phyloP scores from a whole-genome alignment of 53 echinoderm and acorn worm genomes.

The Paracentrotus lividus region DNA sequence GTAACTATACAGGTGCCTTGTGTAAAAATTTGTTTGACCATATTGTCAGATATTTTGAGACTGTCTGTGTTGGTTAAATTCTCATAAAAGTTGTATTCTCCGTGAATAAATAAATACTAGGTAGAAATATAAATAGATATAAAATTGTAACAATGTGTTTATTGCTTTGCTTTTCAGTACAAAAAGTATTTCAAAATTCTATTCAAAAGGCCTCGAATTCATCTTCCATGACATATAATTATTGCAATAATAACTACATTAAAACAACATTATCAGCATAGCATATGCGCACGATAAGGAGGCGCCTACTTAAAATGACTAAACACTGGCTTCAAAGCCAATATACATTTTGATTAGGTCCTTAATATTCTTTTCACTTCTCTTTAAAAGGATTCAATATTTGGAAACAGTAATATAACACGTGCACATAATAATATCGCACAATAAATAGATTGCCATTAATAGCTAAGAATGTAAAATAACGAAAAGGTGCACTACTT shows the following conservation, averaged over 20 bases:
- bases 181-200: not conserved
- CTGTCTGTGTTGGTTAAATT: too few relatives aligned
- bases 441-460: not conserved
- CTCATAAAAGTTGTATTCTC: too few relatives aligned
- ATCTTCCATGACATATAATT: not conserved
- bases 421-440: not conserved
- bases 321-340: not conserved
- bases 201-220: not conserved
- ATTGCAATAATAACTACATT: not conserved
- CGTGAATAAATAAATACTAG: too few relatives aligned
- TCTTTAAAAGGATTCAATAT: not conserved
- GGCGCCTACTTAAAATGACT: not conserved
- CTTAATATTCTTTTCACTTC: not conserved
- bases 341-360: not conserved
- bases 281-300: not conserved
- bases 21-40: too few relatives aligned
- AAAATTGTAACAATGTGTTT: too few relatives aligned
- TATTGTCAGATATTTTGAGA: too few relatives aligned
- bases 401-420: not conserved
- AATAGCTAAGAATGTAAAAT: constrained; percentile 1
- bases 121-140: too few relatives aligned
- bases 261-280: not conserved
- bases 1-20: too few relatives aligned
- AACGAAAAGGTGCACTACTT: constrained; percentile 28
- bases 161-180: not conserved